Evolutionary conservation across 2,888 invertebrate species (phyloP).

Genomic region (Catocala nupta): DNA sequence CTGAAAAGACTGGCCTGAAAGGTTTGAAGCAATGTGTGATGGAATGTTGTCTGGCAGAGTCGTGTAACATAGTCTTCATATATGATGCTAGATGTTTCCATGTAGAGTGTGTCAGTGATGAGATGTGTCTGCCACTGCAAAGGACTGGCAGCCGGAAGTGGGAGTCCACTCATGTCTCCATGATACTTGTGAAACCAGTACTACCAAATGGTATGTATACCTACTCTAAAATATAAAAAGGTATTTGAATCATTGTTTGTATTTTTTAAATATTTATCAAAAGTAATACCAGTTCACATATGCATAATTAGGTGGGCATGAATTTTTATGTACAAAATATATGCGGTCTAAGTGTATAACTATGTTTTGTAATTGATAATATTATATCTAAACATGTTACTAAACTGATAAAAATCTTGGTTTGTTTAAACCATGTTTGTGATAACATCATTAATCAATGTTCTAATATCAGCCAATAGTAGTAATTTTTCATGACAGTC

Average conservation of each 20-base stretch:
- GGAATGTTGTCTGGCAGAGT: slow-evolving; percentile 89
- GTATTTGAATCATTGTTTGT: too few relatives aligned
- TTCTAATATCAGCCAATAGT: background rate
- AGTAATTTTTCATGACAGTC: background rate
- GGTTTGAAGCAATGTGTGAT: slow-evolving; percentile 89
- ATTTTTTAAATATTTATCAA: too few relatives aligned
- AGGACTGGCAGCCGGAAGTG: slow-evolving; percentile 83
- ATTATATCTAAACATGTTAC: background rate
- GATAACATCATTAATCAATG: slow-evolving; percentile 6
- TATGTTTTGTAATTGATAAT: background rate
- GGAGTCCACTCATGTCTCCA: slow-evolving; percentile 89
- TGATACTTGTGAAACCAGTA: slow-evolving; percentile 93
- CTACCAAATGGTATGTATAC: slow-evolving; percentile 79
- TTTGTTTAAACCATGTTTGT: slow-evolving; percentile 6
- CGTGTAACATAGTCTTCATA: slow-evolving; percentile 94
- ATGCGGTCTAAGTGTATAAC: too few relatives aligned
- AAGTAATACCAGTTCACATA: too few relatives aligned
- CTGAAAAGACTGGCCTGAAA: slow-evolving; percentile 83
- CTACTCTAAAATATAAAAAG: too few relatives aligned
- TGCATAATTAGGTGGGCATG: too few relatives aligned
- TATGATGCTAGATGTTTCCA: slow-evolving; percentile 92
- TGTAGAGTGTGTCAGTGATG: slow-evolving; percentile 90
- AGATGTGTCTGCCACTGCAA: slow-evolving; percentile 90
- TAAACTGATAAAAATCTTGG: slow-evolving; percentile 13
- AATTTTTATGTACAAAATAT: too few relatives aligned